Conservation (phyloP, 2,888 invertebrate genomes). For the Geotrupes spiniger region DNA sequence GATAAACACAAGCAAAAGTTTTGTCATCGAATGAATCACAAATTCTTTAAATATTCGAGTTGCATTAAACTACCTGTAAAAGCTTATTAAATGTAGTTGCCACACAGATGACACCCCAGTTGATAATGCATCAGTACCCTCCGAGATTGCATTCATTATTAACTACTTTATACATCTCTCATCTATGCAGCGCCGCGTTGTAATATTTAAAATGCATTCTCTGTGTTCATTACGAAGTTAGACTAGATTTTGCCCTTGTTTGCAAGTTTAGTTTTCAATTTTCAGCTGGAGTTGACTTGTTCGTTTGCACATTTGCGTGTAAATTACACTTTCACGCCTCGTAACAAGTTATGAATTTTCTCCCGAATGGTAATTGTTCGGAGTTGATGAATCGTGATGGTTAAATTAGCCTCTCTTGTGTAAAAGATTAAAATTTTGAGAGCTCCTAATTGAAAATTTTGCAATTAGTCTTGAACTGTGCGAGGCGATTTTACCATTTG, state of each 20-base stretch:
- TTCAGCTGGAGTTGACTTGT: constrained; percentile 7
- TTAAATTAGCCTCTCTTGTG: too few relatives aligned
- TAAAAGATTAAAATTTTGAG: too few relatives aligned
- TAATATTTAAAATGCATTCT: constrained; percentile 18
- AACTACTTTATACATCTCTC: constrained; percentile 4
- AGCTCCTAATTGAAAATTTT: too few relatives aligned
- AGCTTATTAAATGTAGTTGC: constrained; percentile 4
- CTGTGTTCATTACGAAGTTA: constrained; percentile 19
- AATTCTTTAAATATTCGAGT: constrained; percentile 4
- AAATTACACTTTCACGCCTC: constrained; percentile 18
- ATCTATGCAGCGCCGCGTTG: neutral
- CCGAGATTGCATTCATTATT: constrained; percentile 5
- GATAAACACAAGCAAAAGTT: too few relatives aligned
- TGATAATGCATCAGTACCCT: constrained; percentile 8
- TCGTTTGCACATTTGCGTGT: constrained; percentile 10
- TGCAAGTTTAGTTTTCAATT: constrained; percentile 21
- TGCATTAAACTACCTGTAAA: constrained; percentile 1
- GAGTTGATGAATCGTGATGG: too few relatives aligned
- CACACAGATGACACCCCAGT: constrained; percentile 10
- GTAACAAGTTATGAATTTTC: constrained; percentile 14
- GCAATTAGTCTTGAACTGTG: too few relatives aligned
- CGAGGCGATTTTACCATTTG: too few relatives aligned
- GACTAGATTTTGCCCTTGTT: constrained; percentile 16
- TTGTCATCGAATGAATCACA: too few relatives aligned
- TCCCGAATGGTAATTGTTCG: too few relatives aligned